These are phyloP conservation scores for Hyposoter didymator DNA, from an alignment of 2,888 invertebrate genomes.

Conservation along the genomic window DNA sequence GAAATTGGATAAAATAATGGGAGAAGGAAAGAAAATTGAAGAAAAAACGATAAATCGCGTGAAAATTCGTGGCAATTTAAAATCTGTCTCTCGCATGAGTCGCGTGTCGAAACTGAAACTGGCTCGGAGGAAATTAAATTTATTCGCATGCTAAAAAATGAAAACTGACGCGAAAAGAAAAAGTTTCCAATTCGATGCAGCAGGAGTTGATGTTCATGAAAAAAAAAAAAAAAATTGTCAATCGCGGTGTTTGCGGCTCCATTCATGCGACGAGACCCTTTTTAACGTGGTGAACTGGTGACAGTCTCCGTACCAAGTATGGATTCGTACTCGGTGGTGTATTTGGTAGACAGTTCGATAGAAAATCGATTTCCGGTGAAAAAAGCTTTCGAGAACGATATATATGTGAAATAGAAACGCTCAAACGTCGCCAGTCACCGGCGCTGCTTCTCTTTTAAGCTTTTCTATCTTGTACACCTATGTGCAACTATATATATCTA, in stretches of 20 bases:
- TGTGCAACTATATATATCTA: conserved; percentile 23
- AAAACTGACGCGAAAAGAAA: conserved; percentile 9
- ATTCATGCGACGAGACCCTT: conserved; percentile 37
- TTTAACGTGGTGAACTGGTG: conserved; percentile 43
- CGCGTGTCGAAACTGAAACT: neutral
- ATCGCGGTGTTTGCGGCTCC: conserved; percentile 34
- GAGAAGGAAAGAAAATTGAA: neutral
- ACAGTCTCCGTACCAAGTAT: conserved; percentile 14
- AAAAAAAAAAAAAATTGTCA: conserved; percentile 36
- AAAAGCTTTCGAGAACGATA: conserved; percentile 30
- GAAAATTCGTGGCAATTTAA: neutral
- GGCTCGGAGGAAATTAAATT: conserved; percentile 37
- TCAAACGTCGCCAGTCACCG: conserved; percentile 45
- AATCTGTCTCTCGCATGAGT: neutral
- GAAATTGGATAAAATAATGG: neutral
- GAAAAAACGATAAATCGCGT: neutral
- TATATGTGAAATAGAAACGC: conserved; percentile 44
- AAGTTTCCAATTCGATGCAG: conserved; percentile 36
- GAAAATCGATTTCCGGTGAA: conserved; percentile 61
- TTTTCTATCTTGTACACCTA: conserved; percentile 33
- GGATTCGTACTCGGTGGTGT: conserved; percentile 20
- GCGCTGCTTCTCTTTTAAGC: conserved; percentile 40
- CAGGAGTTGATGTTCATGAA: conserved; percentile 22
- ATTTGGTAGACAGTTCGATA: conserved; percentile 46
- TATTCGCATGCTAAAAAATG: conserved; percentile 7